These are phyloP conservation scores for Crocallis elinguaria DNA, from an alignment of 2,888 invertebrate species.

Conservation along the genomic window DNA sequence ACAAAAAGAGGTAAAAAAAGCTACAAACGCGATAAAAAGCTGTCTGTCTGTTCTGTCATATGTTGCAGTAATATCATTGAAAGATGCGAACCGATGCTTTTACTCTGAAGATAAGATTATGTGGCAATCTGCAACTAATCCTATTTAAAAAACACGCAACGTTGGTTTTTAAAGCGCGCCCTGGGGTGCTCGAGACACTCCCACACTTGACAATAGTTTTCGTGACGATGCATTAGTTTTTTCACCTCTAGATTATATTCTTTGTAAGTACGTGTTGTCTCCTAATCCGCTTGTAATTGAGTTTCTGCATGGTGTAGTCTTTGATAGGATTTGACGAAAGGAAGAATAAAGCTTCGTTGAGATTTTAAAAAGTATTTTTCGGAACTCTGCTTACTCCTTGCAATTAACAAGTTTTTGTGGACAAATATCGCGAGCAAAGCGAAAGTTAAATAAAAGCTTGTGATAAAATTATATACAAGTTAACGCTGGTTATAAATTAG, in stretches of 20 bases:
- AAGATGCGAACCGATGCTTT: conserved; percentile 65
- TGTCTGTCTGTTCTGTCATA: too few relatives aligned
- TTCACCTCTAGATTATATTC: conserved; percentile 61
- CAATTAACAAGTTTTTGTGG: too few relatives aligned
- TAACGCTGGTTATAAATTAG: background rate
- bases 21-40: conserved; percentile 42
- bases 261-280: conserved; percentile 64
- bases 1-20: conserved; percentile 41
- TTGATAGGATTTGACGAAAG: conserved; percentile 35
- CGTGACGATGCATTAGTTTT: conserved; percentile 61
- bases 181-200: conserved; percentile 64
- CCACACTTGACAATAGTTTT: conserved; percentile 74
- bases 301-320: conserved; percentile 49
- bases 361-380: background rate
- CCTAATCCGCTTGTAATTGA: conserved; percentile 72
- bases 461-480: background rate
- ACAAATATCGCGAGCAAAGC: too few relatives aligned
- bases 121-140: conserved; percentile 74
- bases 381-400: too few relatives aligned
- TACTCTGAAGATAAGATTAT: conserved; percentile 72
- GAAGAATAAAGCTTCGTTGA: background rate
- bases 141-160: conserved; percentile 79
- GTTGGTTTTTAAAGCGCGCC: conserved; percentile 73
- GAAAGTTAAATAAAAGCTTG: too few relatives aligned
- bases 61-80: conserved; percentile 69